These are phyloP conservation scores for Solea senegalensis DNA, from an alignment of 2,113 vertebrate species.

Conservation along the genomic window DNA sequence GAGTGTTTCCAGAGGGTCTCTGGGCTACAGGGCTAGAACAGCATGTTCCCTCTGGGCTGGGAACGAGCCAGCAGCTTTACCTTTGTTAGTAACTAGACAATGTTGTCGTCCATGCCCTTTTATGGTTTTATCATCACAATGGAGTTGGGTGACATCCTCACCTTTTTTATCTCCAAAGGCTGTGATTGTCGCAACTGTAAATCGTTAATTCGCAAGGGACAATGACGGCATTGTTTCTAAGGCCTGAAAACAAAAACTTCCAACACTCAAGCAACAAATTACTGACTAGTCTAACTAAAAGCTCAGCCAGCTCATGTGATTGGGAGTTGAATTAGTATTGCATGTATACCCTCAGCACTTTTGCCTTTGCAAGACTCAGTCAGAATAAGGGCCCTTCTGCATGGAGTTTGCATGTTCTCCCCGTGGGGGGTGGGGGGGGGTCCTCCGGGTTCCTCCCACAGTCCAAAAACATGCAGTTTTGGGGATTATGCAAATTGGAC, in stretches of 20 bases:
- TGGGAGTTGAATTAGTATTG: too few relatives aligned
- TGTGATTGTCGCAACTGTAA: constrained; percentile 22
- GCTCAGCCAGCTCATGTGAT: too few relatives aligned
- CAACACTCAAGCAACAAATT: too few relatives aligned
- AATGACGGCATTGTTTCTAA: constrained; percentile 25
- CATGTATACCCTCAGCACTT: too few relatives aligned
- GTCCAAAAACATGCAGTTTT: too few relatives aligned
- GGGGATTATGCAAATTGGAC: too few relatives aligned
- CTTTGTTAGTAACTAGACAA: constrained; percentile 46
- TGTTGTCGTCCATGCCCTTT: constrained; percentile 49
- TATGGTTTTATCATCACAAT: constrained; percentile 23
- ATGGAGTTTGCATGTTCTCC: too few relatives aligned
- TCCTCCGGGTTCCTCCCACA: too few relatives aligned
- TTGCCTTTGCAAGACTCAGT: too few relatives aligned
- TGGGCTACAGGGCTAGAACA: constrained; percentile 46
- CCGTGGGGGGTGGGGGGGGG: too few relatives aligned
- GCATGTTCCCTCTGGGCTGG: constrained; percentile 47
- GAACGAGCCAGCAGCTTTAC: constrained; percentile 31
- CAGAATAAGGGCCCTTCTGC: too few relatives aligned
- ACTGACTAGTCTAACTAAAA: too few relatives aligned
- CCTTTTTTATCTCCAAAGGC: constrained; percentile 35
- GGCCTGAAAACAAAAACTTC: not conserved
- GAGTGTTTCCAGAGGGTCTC: constrained; percentile 45
- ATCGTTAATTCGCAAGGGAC: constrained; percentile 2
- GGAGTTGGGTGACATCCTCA: constrained; percentile 30